Evolutionary conservation across 2,797 vertebrate genomes (phyloP).

Genomic region (Hydrophis major): DNA sequence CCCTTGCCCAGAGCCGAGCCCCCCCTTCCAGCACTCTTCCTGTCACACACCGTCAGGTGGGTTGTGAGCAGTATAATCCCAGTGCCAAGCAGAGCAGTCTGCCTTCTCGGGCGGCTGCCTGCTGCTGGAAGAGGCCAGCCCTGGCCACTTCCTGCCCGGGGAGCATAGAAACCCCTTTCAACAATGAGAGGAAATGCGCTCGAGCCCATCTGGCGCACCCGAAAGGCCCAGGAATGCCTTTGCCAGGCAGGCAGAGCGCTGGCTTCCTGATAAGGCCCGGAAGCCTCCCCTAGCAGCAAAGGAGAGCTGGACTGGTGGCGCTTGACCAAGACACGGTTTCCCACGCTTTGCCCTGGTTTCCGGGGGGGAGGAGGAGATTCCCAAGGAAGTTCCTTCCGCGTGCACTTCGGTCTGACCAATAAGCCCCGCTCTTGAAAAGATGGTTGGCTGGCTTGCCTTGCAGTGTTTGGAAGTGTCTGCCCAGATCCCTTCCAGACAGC

Average conservation of each 20-base stretch:
- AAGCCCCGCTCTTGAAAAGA: background rate
- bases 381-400: background rate
- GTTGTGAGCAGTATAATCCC: background rate
- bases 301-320: constrained; percentile 45
- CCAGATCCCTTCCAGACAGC: background rate
- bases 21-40: background rate
- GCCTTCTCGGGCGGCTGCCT: background rate
- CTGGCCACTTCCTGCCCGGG: background rate
- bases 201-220: constrained; percentile 32
- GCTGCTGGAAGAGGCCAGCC: background rate
- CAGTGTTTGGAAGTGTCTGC: background rate
- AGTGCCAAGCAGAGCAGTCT: background rate
- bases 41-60: background rate
- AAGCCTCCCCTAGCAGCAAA: constrained; percentile 70
- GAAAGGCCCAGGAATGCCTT: constrained; percentile 49
- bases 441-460: background rate
- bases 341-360: constrained; percentile 60
- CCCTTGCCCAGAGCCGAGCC: background rate
- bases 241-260: constrained; percentile 41
- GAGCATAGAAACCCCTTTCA: constrained; percentile 39
- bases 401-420: background rate
- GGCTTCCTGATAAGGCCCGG: constrained; percentile 68
- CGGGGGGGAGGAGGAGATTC: background rate
- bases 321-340: constrained; percentile 46
- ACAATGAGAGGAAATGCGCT: constrained; percentile 68